phyloP scores from a whole-genome alignment of 2,113 vertebrate species.

The Trogon melanurus region DNA sequence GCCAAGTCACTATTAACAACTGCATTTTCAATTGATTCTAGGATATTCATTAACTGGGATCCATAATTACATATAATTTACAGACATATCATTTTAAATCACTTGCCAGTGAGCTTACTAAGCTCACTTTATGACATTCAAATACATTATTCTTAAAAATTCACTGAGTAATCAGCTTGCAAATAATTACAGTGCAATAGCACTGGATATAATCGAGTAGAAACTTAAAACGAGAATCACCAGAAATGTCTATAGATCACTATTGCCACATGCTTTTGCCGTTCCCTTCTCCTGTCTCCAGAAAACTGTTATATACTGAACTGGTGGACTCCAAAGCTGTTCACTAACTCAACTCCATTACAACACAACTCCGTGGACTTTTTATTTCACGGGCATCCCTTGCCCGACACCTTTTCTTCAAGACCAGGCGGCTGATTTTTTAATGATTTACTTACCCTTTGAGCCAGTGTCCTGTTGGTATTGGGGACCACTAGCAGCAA shows the following conservation, averaged over 20 bases:
- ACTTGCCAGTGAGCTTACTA: conserved; percentile 33
- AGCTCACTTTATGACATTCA: conserved; percentile 53
- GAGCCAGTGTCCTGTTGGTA: background rate
- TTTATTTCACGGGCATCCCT: background rate
- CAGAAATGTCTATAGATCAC: background rate
- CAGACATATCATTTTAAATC: conserved; percentile 58
- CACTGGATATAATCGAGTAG: background rate
- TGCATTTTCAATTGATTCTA: conserved; percentile 51
- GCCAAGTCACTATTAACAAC: conserved; percentile 41
- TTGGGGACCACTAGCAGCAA: background rate
- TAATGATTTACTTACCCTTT: background rate
- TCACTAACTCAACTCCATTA: background rate
- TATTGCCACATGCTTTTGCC: background rate
- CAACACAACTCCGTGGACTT: background rate
- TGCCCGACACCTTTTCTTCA: background rate
- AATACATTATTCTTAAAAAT: conserved; percentile 52
- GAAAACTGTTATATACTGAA: background rate
- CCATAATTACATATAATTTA: conserved; percentile 63
- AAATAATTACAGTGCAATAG: conserved; percentile 23
- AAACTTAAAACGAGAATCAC: background rate
- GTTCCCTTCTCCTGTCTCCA: background rate
- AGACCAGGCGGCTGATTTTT: background rate
- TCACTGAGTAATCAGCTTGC: conserved; percentile 48
- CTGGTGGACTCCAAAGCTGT: background rate
- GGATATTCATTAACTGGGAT: conserved; percentile 47